These are phyloP conservation scores for Sepiola atlantica DNA, from an alignment of 2,888 invertebrate species.

Conservation along the genomic window DNA sequence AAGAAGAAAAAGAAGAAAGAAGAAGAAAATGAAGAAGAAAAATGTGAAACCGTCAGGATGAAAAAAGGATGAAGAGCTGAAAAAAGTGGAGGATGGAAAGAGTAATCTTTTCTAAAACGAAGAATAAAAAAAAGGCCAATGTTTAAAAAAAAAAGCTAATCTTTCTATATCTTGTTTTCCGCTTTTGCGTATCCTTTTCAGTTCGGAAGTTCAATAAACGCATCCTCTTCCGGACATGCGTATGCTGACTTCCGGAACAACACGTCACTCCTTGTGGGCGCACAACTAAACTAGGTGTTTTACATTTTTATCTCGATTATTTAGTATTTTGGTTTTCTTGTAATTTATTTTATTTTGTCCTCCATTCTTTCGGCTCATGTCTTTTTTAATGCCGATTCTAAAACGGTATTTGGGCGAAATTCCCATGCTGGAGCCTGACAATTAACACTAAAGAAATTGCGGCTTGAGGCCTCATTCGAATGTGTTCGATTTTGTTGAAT, in stretches of 20 bases:
- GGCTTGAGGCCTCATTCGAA: not conserved
- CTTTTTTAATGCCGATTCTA: not conserved
- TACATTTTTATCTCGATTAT: too few species aligned
- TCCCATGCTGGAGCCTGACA: not conserved
- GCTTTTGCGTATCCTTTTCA: not conserved
- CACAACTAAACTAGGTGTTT: not conserved
- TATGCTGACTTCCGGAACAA: not conserved
- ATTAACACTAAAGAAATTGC: not conserved
- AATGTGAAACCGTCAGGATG: not conserved
- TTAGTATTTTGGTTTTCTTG: not conserved
- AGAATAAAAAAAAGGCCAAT: not conserved
- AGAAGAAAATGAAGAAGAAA: not conserved
- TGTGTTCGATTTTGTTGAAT: not conserved
- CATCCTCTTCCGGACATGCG: slow-evolving; percentile 12
- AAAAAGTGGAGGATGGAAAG: not conserved
- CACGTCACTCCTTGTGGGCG: not conserved
- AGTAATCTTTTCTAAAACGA: not conserved
- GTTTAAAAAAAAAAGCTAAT: too few species aligned
- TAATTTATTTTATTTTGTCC: not conserved
- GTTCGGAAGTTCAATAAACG: not conserved
- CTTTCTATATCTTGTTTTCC: not conserved
- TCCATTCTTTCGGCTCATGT: not conserved
- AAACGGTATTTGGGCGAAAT: not conserved
- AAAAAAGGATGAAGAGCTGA: not conserved
- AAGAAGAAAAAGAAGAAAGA: not conserved